Percentiles rank a stretch among this genome's conserved stretches.
phyloP scores from a whole-genome alignment of 2,888 invertebrate species.

The Cryptosula pallasiana region DNA sequence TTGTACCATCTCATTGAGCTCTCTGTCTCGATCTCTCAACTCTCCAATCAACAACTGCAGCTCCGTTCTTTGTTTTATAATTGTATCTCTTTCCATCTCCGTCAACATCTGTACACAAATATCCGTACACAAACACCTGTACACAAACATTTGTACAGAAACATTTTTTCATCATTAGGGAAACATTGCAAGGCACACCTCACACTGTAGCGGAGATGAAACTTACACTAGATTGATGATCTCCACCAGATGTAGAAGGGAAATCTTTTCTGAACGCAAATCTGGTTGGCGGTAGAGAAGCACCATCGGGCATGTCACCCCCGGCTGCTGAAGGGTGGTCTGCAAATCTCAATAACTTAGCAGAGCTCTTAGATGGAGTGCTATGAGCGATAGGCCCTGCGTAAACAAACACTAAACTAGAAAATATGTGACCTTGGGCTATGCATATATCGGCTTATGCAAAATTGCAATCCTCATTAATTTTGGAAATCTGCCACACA shows the following conservation, averaged over 20 bases:
- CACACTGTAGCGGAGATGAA: no score
- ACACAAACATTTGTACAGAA: no score
- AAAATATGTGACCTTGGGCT: no score
- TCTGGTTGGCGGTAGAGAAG: not conserved
- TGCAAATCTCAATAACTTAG: conserved; percentile 2
- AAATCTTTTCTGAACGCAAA: conserved; percentile 6
- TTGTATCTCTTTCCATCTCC: conserved; percentile 29
- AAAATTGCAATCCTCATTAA: no score
- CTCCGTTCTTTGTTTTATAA: conserved; percentile 44
- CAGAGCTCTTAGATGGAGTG: not conserved
- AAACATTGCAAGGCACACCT: no score
- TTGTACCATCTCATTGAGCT: conserved; percentile 45
- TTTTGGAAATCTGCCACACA: no score
- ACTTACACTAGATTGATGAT: not conserved
- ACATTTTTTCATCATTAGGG: no score
- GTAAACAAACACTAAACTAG: no score
- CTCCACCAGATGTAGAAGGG: not conserved
- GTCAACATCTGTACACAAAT: not conserved
- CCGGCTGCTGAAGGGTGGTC: not conserved
- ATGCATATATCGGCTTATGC: no score
- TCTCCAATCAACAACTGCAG: conserved; percentile 44
- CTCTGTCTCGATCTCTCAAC: conserved; percentile 44
- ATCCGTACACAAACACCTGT: no score
- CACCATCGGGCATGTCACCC: not conserved
- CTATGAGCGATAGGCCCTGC: conserved; percentile 14